Percentiles rank a stretch among this genome's conserved stretches.
These are phyloP conservation scores for Acronicta aceris DNA, from an alignment of 2,888 invertebrate genomes.

Conservation along the genomic window DNA sequence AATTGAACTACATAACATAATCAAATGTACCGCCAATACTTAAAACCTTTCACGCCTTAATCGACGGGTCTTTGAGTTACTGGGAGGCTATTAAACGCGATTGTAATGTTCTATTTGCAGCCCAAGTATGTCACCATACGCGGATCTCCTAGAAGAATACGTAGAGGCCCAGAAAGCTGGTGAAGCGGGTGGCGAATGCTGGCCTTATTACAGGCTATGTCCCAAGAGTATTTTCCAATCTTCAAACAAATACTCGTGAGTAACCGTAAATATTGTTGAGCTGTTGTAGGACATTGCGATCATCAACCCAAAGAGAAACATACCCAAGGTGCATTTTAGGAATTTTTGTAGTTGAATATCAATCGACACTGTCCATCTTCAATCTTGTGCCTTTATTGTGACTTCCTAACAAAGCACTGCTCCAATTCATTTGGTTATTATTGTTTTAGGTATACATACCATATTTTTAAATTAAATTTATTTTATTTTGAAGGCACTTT, in stretches of 20 bases:
- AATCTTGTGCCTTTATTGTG: neutral
- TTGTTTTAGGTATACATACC: no score
- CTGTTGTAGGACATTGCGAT: slow-evolving; percentile 1
- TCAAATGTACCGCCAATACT: no score
- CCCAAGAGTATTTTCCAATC: slow-evolving; percentile 94
- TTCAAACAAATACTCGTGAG: slow-evolving; percentile 87
- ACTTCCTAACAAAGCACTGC: neutral
- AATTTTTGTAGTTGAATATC: no score
- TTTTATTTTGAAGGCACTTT: no score
- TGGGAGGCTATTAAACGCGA: no score
- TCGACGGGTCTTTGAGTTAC: no score
- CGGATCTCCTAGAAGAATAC: slow-evolving; percentile 92
- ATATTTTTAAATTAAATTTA: no score
- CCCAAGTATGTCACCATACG: slow-evolving; percentile 94
- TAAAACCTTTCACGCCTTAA: no score
- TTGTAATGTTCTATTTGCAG: slow-evolving; percentile 77
- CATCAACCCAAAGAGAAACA: slow-evolving; percentile 2
- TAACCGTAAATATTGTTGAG: slow-evolving; percentile 40
- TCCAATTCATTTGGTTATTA: neutral
- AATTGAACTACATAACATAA: no score
- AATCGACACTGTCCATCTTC: no score
- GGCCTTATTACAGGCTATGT: slow-evolving; percentile 95
- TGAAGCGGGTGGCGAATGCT: slow-evolving; percentile 93
- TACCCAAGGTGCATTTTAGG: no score
- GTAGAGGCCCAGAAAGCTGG: slow-evolving; percentile 94